Base-by-base conservation (phyloP, 2,888 invertebrate genomes). In the Hyles lineata region DNA sequence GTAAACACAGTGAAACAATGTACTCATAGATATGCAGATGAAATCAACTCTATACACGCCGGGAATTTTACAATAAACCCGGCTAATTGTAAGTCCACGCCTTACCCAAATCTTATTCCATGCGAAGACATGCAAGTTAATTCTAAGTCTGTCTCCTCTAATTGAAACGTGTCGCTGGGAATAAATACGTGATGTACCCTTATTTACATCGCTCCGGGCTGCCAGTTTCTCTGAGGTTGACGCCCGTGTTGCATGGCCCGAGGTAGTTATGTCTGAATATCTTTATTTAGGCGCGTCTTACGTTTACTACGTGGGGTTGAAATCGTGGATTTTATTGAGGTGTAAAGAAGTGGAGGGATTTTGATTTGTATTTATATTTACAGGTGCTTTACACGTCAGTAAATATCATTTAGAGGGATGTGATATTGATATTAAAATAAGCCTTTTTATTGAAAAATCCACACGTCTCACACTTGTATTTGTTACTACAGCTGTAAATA, bases 121-220 rank as follows among this genome's bases (percentile, higher is more conserved):
- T 73, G 72, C 73, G 76, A 74, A 77, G 78, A 73, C 62, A 73
- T 70, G 62, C 72, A 25, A 70, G 70, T 80, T 80, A 82, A 83
- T 82, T 83, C 78, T 74, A 75, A 69, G 74, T 73, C 73, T 73
- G 75, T 67, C 74, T 78, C 70, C 73, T 73, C 77, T 83, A 84
- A 85, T 85, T 84, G 83, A 82, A 82, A 82, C 80, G 77, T 83
- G 85, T 83, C 80, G 78, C 77, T 76, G 76, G 77, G 79, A 81
- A 79, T 82, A 79, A 82, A 80, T 80, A 80, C 76, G 75, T 77
- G 76, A 67, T 50, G 77, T 77, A 76, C 74, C 76, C 75, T 75
- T 75, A 76, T 78, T 78, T 71, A 79, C 77, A 77, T 78, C 75
- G 76, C 60, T 63, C 32, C 25, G 21, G 72, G 72, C 55, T 32